A percentile compares a stretch with the other conserved stretches of the same genome.
Conservation (phyloP, 2,888 invertebrate genomes). For the Caenorhabditis sulstoni region DNA sequence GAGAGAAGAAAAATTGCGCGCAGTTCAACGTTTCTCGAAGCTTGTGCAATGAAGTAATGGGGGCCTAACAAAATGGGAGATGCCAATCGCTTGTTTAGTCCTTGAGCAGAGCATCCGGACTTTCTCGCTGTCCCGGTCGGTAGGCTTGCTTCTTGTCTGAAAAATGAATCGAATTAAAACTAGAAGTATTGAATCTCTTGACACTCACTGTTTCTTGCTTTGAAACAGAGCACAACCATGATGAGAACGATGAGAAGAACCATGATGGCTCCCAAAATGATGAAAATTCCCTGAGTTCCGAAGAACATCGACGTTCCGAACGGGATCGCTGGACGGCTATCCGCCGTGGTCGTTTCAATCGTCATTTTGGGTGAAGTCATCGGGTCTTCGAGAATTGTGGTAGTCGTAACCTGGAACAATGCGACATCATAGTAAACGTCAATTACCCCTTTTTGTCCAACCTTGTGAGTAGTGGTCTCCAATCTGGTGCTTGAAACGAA, state of each 20-base stretch:
- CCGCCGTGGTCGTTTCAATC: constrained; percentile 36
- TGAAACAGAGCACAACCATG: constrained; percentile 56
- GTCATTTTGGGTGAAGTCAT: constrained; percentile 44
- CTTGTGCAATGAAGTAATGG: constrained; percentile 10
- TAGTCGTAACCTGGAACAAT: constrained; percentile 26
- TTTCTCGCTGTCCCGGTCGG: constrained; percentile 59
- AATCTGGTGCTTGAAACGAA: constrained; percentile 40
- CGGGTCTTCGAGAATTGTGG: constrained; percentile 24
- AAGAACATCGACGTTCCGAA: constrained; percentile 34
- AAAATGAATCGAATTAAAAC: not conserved
- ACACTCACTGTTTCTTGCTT: constrained; percentile 62
- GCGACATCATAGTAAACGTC: too few species aligned
- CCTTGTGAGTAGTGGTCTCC: constrained; percentile 41
- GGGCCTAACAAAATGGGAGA: constrained; percentile 19
- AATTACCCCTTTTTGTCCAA: not conserved
- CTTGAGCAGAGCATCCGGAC: constrained; percentile 59
- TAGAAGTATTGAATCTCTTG: not conserved
- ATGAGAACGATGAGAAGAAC: constrained; percentile 49
- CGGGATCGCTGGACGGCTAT: constrained; percentile 40
- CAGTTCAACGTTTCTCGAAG: not conserved
- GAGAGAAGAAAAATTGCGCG: not conserved
- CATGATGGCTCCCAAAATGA: constrained; percentile 55
- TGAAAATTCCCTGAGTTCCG: constrained; percentile 42
- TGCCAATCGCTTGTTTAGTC: constrained; percentile 22
- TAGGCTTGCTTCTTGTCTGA: constrained; percentile 59